Base-by-base conservation (phyloP, 2,888 invertebrate genomes). In the Galerucella pusilla region DNA sequence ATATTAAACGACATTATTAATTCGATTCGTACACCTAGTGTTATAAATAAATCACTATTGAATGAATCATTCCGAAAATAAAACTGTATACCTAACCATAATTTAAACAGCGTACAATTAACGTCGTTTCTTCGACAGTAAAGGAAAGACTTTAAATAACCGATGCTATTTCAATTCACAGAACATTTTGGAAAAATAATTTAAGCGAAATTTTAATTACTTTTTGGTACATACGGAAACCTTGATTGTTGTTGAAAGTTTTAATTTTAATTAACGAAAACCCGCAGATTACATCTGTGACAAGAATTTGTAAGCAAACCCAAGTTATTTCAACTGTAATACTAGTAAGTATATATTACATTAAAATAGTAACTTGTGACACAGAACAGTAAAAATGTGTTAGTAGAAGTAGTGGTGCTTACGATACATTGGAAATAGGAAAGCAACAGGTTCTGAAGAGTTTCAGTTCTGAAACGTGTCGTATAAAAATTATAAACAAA, bases 21-120 rank as follows among this genome's bases (percentile, higher is more conserved):
- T 35, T 35, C n/a, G 25, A 20, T 35, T 16, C 66, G 25, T 42
- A 45, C 16, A n/a, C 16, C 45, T 64, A 16, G 14, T 45, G 20
- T 45, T 35, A n/a, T 20, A 45, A 64, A 64, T 42, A 45, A 64
- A 45, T 45, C 20, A 14, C 16, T 64, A 64, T 64, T 64, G 64
- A 64, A 45, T 64, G 45, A 64, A 45, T 42, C 64, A n/a, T 64
- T 42, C 42, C 16, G 25, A 20, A 57, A 57, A 57, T 57, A 57
- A 42, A 57, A 57, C 20, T 57, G 57, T 57, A 49, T 49, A 49
- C 35, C n/a, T 10, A 57, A 16, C 16, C 57, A 16, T 11, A 16
- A 57, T n/a, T 57, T 57, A 57, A 57, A 49, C 49, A 49, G 14
- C 5, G 49, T 10, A 20, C 57, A 20, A 16, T 54, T 57, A 20